Conservation (phyloP, 2,113 vertebrate species). For the Ceratotherium simum region DNA sequence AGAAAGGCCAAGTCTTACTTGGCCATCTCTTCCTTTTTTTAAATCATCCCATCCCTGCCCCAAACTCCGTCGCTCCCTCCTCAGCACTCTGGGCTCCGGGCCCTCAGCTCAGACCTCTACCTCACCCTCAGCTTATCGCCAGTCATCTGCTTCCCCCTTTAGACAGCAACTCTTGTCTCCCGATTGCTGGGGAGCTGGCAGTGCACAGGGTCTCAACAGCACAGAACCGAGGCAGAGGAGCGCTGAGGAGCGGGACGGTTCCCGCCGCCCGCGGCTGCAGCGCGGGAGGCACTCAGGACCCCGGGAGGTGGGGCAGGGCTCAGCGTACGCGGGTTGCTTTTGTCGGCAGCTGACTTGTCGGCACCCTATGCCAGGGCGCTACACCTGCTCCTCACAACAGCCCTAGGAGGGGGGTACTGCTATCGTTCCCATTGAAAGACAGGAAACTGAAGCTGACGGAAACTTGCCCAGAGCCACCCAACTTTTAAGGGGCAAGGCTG, state of each 20-base stretch:
- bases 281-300: not conserved
- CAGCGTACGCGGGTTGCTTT: rapidly evolving
- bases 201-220: not conserved
- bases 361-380: not conserved
- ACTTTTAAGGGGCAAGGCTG: not conserved
- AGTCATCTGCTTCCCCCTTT: too few relatives aligned
- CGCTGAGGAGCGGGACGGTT: not conserved
- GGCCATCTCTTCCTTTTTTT: not conserved
- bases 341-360: not conserved
- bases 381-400: not conserved
- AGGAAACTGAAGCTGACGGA: not conserved
- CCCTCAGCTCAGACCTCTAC: not conserved
- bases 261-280: not conserved
- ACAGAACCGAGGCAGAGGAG: not conserved
- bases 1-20: not conserved
- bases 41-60: not conserved
- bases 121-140: not conserved
- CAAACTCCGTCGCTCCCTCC: not conserved
- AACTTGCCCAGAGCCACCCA: not conserved
- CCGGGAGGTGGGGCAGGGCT: not conserved
- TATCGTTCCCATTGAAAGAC: not conserved
- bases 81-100: too few relatives aligned
- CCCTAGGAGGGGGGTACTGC: not conserved
- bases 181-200: not conserved
- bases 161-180: not conserved